phyloP scores from a whole-genome alignment of 2,113 vertebrate genomes.

The Micronisus gabar region DNA sequence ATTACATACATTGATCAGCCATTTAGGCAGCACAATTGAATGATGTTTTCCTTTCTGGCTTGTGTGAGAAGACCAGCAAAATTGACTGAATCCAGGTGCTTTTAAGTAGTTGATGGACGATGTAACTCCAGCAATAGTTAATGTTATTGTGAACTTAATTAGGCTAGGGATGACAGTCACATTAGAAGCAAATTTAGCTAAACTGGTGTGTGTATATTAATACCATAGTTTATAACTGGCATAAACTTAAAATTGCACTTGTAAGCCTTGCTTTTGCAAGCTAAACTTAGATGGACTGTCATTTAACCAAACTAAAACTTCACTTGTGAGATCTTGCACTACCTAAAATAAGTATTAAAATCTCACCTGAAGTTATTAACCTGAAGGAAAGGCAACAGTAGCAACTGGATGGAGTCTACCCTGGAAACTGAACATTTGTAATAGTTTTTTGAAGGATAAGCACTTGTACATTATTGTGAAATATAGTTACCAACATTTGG shows the following conservation, averaged over 20 bases:
- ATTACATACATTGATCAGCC: background rate
- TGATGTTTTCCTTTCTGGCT: background rate
- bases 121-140: background rate
- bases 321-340: background rate
- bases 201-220: background rate
- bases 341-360: background rate
- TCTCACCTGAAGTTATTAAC: background rate
- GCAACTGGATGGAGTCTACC: background rate
- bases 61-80: background rate
- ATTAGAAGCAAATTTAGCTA: background rate
- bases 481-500: background rate
- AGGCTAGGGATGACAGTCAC: background rate
- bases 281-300: background rate
- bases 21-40: background rate
- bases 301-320: background rate
- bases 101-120: background rate
- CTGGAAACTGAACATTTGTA: background rate
- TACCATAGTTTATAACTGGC: background rate
- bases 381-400: background rate
- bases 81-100: background rate
- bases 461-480: background rate
- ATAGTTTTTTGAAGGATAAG: background rate
- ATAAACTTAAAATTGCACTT: background rate
- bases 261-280: background rate
- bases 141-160: background rate